Base-by-base conservation (phyloP, 1,140 invertebrate species). In the Galleria mellonella region DNA sequence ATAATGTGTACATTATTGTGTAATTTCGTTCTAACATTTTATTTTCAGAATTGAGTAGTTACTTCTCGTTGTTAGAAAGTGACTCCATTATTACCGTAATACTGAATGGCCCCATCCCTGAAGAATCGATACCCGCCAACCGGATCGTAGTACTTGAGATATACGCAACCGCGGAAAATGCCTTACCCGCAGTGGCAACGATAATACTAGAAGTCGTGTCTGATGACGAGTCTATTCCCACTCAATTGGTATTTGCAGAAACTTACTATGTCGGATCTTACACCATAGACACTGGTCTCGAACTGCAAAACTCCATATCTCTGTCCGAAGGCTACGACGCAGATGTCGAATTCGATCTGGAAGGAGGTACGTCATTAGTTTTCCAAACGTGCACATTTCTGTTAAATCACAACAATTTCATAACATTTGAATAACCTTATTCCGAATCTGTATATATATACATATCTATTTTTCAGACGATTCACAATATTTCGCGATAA, bases 91-190 rank as follows among this genome's bases (percentile, higher is more conserved):
- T 61, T 5, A 47, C 23, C 0, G 43, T 66, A 8, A 60, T 10
- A 13, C 36, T 58, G 14, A 12, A 28, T n/a, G 15, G 12, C 2
- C 12, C 47, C 1, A 46, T 65, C 8, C 47, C 58, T 1, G 58
- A 49, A 35, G 36, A 60, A 10, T 27, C 13, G 4, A 32, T 70
- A 48, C 51, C 56, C 9, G 3, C 43, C 6, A 61, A 53, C 32
- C 32, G 55, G 13, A 38, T 66, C 36, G 51, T 70, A 28, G 10
- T 61, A 15, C 43, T 70, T 4, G 57, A 61, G 28, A 11, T 70
- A 36, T 49, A 44, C 54, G 63, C 58, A 8, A 10, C 31, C 1
- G 47, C 47, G 5, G 13, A 31, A 14, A 13, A 56, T 12, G 29
- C 55, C 0, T 10, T 56, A 9, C 15, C 62, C 3, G 55, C 55